A percentile compares a stretch with the other conserved stretches of the same genome.
These are phyloP conservation scores for Chrysina gloriosa DNA, from an alignment of 2,888 invertebrate species.

Conservation along the genomic window DNA sequence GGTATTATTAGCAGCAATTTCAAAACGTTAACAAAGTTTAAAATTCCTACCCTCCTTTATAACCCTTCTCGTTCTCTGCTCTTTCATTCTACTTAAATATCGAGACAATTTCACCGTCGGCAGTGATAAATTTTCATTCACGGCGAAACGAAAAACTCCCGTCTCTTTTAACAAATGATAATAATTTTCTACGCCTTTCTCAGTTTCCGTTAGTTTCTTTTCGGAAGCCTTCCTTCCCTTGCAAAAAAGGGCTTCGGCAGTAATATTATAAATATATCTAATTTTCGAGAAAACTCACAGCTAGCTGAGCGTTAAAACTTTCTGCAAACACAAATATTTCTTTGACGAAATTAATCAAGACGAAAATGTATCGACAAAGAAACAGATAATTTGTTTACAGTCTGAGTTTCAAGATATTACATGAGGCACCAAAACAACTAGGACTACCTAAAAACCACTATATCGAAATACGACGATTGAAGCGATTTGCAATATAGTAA, in stretches of 20 bases:
- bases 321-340: no score
- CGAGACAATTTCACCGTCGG: slow-evolving; percentile 45
- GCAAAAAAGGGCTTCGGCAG: not conserved
- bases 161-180: slow-evolving; percentile 51
- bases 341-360: not conserved
- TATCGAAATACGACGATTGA: no score
- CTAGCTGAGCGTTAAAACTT: no score
- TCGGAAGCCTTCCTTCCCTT: not conserved
- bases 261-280: slow-evolving; percentile 9
- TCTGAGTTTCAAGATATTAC: no score
- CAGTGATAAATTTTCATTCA: slow-evolving; percentile 51
- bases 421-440: no score
- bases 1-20: slow-evolving; percentile 39
- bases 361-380: no score
- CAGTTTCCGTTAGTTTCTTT: slow-evolving; percentile 3
- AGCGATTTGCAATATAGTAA: no score
- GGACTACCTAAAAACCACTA: no score
- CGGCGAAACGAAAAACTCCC: slow-evolving; percentile 46
- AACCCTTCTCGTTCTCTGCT: slow-evolving; percentile 9
- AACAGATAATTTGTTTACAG: no score
- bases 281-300: no score
- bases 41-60: slow-evolving; percentile 16
- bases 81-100: slow-evolving; percentile 25
- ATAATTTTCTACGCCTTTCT: slow-evolving; percentile 48
- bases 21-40: slow-evolving; percentile 39